Evolutionary conservation across 2,113 vertebrate genomes (phyloP).

Genomic region (Carassius auratus): DNA sequence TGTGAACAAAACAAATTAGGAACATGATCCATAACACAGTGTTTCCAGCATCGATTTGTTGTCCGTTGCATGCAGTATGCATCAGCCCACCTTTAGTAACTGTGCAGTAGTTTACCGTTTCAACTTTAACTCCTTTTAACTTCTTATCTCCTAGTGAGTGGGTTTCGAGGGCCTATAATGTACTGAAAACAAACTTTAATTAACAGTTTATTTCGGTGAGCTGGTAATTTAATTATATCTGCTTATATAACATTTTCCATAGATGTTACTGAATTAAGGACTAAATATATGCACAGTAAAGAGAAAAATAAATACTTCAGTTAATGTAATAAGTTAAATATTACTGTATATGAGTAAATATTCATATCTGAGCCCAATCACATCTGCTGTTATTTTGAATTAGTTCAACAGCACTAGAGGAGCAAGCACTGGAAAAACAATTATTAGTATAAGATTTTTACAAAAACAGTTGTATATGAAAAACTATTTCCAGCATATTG

Average conservation of each 20-base stretch:
- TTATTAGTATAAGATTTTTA: background rate
- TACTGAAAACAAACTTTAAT: slow-evolving; percentile 16
- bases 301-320: background rate
- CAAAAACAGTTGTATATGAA: background rate
- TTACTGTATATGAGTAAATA: background rate
- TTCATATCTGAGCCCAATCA: background rate
- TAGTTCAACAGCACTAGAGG: background rate
- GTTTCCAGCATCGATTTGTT: background rate
- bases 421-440: background rate
- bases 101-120: background rate
- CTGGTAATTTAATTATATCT: slow-evolving; percentile 34
- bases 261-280: background rate
- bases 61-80: no score
- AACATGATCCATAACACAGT: background rate
- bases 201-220: slow-evolving; percentile 6
- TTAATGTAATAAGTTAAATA: background rate
- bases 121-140: no score
- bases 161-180: background rate
- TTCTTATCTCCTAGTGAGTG: no score
- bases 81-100: no score
- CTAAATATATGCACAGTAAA: background rate
- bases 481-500: background rate
- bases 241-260: background rate
- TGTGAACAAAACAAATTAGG: background rate
- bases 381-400: background rate